Evolutionary conservation across 1,140 invertebrate genomes (phyloP), one percentile per base, ranked within the genome.

Genomic region (Papilio polyxenes): DNA sequence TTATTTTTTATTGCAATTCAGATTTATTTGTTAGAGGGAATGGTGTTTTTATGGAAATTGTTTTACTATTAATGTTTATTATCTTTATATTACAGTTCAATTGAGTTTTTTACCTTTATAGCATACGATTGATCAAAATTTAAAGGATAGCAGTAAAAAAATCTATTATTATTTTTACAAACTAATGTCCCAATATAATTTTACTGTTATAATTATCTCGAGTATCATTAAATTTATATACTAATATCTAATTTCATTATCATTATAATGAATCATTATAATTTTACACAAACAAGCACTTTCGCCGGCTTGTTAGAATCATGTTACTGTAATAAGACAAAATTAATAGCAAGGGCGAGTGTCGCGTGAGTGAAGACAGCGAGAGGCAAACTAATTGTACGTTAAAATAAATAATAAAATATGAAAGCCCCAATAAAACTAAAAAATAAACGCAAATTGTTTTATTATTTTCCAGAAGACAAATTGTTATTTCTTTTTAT

Each of bases 251-350:
- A 37, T 72, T 72, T 15, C 23, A 37, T 72, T 72, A 72, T 72
- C 31, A 6, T 6, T 72, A 40, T 72, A 72, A 72, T 72, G 65
- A 72, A 37, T 72, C 65, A 72, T 72, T 37, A 72, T 72, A 5
- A 37, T 72, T 72, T 37, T 6, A 72, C 65, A 72, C 65, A 37
- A 72, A 72, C 65, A 72, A 72, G 65, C 65, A 72, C 65, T 72
- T 15, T 37, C 13, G 13, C 13, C 31, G 65, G 10, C 65, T 11
- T 37, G 65, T 72, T 65, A 20, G 20, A 23, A 65, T 37, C 65
- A 72, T 72, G 40, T 72, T 13, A 37, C 65, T 37, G 31, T 72
- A 72, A 72, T 72, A 13, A 37, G 65, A 40, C 65, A 37, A 72
- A 72, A 72, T 72, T 72, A 72, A 72, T 72, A 72, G 23, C 31